A percentile compares a stretch with the other conserved stretches of the same genome.
Evolutionary conservation across 1,140 invertebrate species (phyloP).

Genomic region (Trichonephila clavata): DNA sequence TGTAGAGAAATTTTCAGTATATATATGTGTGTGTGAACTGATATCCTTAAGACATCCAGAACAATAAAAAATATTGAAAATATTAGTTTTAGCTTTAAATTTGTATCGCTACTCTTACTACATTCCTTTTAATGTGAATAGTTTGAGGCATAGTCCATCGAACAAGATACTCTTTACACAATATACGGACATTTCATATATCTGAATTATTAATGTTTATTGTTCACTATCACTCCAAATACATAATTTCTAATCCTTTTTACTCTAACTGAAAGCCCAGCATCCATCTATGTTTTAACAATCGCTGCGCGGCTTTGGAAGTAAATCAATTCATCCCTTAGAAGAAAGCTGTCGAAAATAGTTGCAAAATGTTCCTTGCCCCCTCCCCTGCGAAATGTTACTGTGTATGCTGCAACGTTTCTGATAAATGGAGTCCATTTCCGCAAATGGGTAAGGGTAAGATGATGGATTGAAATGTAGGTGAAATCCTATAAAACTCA

Average conservation of each 20-base stretch:
- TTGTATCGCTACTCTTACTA: too few species aligned
- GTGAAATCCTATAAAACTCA: conserved; percentile 55
- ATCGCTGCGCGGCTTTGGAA: background rate
- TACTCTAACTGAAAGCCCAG: background rate
- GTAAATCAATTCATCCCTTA: conserved; percentile 18
- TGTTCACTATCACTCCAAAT: background rate
- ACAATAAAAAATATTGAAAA: too few species aligned
- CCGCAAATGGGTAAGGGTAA: conserved; percentile 25
- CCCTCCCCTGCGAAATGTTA: background rate
- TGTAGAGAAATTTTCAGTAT: too few species aligned
- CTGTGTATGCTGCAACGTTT: background rate
- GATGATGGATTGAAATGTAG: conserved; percentile 33
- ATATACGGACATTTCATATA: too few species aligned
- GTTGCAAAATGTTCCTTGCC: conserved; percentile 3
- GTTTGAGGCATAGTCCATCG: too few species aligned
- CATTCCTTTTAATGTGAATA: too few species aligned
- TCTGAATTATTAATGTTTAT: background rate
- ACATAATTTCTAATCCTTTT: background rate
- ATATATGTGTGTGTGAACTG: too few species aligned
- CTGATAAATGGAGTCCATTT: conserved; percentile 54
- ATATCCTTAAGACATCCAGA: too few species aligned
- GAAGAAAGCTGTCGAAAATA: conserved; percentile 47
- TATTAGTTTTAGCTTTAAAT: too few species aligned
- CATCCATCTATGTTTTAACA: background rate
- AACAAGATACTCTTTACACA: too few species aligned